phyloP scores from a whole-genome alignment of 2,888 invertebrate species.

The Tupiocoris notatus region DNA sequence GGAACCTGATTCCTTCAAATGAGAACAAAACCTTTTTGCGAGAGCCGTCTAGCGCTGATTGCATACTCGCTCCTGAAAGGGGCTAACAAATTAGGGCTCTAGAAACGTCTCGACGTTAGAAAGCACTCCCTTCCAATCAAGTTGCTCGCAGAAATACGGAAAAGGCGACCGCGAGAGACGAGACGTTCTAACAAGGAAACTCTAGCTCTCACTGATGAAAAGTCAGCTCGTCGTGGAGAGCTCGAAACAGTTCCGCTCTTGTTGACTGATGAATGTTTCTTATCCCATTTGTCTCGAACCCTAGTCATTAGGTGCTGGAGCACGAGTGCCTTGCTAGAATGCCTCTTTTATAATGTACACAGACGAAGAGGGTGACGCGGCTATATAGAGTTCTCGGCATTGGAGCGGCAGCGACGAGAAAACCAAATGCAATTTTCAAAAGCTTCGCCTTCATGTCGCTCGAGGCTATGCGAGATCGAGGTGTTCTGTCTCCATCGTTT shows the following conservation, averaged over 20 bases:
- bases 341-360: conserved; percentile 27
- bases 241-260: background rate
- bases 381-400: background rate
- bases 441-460: conserved; percentile 43
- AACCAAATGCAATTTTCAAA: conserved; percentile 49
- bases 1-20: too few species aligned
- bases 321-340: background rate
- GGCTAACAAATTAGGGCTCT: conserved; percentile 19
- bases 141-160: background rate
- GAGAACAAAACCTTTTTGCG: too few species aligned
- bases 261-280: conserved; percentile 46
- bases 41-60: too few species aligned
- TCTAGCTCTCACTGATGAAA: conserved; percentile 19
- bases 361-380: background rate
- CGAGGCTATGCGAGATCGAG: too few species aligned
- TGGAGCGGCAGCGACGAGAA: conserved; percentile 8
- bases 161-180: background rate
- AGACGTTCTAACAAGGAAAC: conserved; percentile 1
- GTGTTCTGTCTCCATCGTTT: too few species aligned
- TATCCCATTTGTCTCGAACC: conserved; percentile 45
- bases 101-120: background rate
- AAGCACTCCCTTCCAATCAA: too few species aligned
- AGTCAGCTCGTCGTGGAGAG: too few species aligned
- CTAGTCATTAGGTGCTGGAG: conserved; percentile 43
- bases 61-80: too few species aligned